Percentiles rank a stretch among this genome's conserved stretches.
phyloP scores from a whole-genome alignment of 2,797 vertebrate genomes.

The Denticeps clupeoides region DNA sequence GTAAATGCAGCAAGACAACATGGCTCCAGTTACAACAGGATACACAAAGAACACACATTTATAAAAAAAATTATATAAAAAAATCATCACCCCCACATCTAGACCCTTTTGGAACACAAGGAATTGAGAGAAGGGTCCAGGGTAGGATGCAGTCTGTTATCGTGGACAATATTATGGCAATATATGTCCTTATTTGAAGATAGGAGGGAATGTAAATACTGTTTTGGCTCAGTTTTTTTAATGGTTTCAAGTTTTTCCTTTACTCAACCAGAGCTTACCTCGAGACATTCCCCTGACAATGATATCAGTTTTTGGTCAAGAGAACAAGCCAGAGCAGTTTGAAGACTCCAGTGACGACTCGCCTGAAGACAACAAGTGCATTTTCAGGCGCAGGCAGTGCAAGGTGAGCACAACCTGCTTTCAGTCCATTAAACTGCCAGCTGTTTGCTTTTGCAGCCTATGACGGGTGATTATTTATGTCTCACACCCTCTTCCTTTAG shows the following conservation, averaged over 20 bases:
- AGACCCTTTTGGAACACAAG: no score
- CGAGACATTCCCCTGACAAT: constrained; percentile 66
- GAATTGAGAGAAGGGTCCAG: no score
- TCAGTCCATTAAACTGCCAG: constrained; percentile 3
- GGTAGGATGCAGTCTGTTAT: no score
- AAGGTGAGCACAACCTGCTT: neutral
- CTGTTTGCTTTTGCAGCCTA: neutral
- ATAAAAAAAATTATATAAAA: no score
- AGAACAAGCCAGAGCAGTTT: constrained; percentile 64
- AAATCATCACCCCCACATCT: no score
- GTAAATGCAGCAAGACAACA: no score
- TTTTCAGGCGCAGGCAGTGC: neutral
- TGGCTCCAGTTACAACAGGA: no score
- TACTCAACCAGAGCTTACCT: constrained; percentile 64
- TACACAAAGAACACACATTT: no score
- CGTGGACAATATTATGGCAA: no score
- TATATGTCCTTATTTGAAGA: no score
- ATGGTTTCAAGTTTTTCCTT: constrained; percentile 11
- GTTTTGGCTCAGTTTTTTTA: no score
- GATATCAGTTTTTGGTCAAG: constrained; percentile 51
- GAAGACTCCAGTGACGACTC: constrained; percentile 86
- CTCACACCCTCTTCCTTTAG: constrained; percentile 40
- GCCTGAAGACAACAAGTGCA: constrained; percentile 71
- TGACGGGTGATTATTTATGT: constrained; percentile 11
- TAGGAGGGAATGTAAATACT: no score